Base-by-base conservation (phyloP, 2,888 invertebrate species). In the Furcula furcula region DNA sequence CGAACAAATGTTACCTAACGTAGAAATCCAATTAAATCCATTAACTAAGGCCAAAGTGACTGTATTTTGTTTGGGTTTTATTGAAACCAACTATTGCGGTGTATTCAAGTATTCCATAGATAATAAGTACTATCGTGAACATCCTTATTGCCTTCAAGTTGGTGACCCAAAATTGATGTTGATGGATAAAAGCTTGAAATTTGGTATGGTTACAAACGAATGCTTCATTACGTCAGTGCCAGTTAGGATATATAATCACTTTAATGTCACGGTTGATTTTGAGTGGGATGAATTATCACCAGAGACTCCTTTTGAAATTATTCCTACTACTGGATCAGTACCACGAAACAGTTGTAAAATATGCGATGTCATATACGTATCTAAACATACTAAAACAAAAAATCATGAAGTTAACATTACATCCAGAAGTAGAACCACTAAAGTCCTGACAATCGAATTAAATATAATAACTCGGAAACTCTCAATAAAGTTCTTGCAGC, bases 181-280 rank as follows among this genome's bases (percentile, higher is more conserved):
- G 36, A 52, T 52, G 37, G 86, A 87, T 2, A 77, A 67, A 48
- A 49, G 26, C 36, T 53, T 86, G 23, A 88, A 84, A 43, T 87
- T 87, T 55, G 88, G 88, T n/a, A 87, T 87, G 87, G 76, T 79
- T 5, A 78, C 80, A 9, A 68, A 65, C 28, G 88, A 88, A 48
- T 64, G 53, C 46, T 87, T 84, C 45, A 38, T 83, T 2, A 76
- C 75, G n/a, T 78, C 80, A 3, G 77, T 80, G 2, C 79, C 84
- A 1, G 44, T 87, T 25, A 70, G 59, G 60, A 76, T 88, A 46
- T 59, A 63, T 34, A 88, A 88, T 52, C 12, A 71, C 30, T 88
- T 74, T 43, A 86, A 88, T 52, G 58, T 79, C 25, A 43, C 67
- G 15, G 65, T 84, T 7, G 40, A 68, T 14, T 86, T 76, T 52